Evolutionary conservation across 1,140 invertebrate genomes (phyloP), one percentile per base, ranked within the genome.

Genomic region (Trachymyrmex septentrionalis): DNA sequence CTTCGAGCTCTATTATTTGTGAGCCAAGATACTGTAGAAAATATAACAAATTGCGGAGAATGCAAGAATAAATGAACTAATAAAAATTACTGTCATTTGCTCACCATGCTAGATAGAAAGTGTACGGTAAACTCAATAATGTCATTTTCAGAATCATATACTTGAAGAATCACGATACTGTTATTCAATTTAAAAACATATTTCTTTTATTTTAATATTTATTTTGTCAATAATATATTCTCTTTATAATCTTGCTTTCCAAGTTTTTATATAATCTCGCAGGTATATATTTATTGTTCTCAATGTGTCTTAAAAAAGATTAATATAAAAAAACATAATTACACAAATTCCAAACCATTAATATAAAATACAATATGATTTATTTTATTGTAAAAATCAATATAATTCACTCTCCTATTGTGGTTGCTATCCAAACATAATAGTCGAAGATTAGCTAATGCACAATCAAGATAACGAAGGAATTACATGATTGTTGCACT

Each of bases 391-490:
- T 2, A 44, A 9, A 69, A 44, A 21, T 69, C 3, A 66, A 66
- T 19, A 66, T 34, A n/a, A 34, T 66, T 66, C 30, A n/a, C 9
- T 66, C 19, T 30, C 27, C n/a, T 71, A 44, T 44, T 44, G 10
- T 6, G 16, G 24, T 30, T 73, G 16, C 71, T 73, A 19, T 19
- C 16, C 48, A 50, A 48, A 12, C 14, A n/a, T 72, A 53, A 73
- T n/a, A 53, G 19, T 66, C n/a, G 19, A 73, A 30, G 24, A 72
- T 72, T 53, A 72, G 10, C 24, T 55, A 50, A 73, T 34, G 50
- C 30, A 66, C 3, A 66, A 34, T 66, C 24, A 27, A 50, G 4
- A 53, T 30, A 27, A 6, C 9, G 2, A 73, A 73, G 24, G 3
- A 73, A 73, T 71, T 30, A 50, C 12, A 21, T 19, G 16, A 71